phyloP scores from a whole-genome alignment of 1,140 invertebrate species.

The Hyphantria cunea region DNA sequence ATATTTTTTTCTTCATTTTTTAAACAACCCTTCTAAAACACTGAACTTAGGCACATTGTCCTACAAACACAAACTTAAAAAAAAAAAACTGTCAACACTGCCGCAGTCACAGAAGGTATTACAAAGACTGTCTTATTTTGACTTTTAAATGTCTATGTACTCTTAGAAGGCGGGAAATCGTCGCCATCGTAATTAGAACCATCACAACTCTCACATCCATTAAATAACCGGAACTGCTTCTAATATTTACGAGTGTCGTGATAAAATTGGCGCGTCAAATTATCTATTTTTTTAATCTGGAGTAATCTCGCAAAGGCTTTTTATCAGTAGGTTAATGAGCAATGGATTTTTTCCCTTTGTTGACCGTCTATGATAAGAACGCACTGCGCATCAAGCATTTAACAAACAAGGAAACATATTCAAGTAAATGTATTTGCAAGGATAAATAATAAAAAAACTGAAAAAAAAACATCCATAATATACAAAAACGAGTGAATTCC shows the following conservation, averaged over 20 bases:
- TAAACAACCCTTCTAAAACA: background rate
- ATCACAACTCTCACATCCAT: background rate
- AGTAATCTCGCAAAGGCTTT: slow-evolving; percentile 35
- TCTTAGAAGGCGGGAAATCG: slow-evolving; percentile 21
- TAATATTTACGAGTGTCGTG: slow-evolving; percentile 6
- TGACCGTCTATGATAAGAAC: too few species aligned
- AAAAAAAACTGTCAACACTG: slow-evolving; percentile 20
- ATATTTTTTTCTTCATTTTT: slow-evolving; percentile 63
- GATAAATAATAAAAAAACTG: too few species aligned
- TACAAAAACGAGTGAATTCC: too few species aligned
- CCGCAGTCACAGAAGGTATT: slow-evolving; percentile 18
- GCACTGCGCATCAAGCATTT: too few species aligned
- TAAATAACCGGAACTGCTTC: background rate
- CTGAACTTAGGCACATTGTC: background rate
- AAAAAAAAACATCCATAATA: too few species aligned
- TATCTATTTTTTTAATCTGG: slow-evolving; percentile 48
- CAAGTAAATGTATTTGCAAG: too few species aligned
- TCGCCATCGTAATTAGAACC: slow-evolving; percentile 23
- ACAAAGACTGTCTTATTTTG: slow-evolving; percentile 21
- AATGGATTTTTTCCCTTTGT: slow-evolving; percentile 36
- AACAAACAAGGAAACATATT: too few species aligned
- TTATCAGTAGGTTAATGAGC: slow-evolving; percentile 55
- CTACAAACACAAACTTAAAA: background rate
- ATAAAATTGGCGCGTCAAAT: slow-evolving; percentile 30
- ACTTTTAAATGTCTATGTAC: slow-evolving; percentile 7